These are phyloP conservation scores for Gerris lacustris DNA, from an alignment of 2,888 invertebrate species.

Conservation along the genomic window DNA sequence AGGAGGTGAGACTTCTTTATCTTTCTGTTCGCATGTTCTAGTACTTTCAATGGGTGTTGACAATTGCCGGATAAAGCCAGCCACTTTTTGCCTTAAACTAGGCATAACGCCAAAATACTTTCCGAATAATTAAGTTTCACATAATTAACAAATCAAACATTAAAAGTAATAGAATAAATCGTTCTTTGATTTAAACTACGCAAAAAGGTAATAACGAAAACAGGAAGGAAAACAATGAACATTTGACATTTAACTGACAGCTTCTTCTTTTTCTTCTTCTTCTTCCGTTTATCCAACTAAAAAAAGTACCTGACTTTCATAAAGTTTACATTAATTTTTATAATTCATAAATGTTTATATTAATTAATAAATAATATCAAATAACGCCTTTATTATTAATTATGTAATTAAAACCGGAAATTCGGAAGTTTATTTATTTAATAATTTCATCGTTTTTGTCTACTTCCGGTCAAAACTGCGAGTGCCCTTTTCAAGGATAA, in stretches of 20 bases:
- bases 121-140: neutral
- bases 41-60: conserved; percentile 51
- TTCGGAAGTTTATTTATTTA: no score
- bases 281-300: no score
- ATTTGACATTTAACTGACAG: neutral
- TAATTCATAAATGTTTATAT: no score
- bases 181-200: neutral
- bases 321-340: no score
- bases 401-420: no score
- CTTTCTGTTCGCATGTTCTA: conserved; percentile 39
- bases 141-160: neutral
- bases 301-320: no score
- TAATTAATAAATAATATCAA: no score
- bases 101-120: conserved; percentile 42
- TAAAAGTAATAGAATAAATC: neutral
- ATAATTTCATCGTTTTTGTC: no score
- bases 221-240: neutral
- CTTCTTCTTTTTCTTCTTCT: no score
- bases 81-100: conserved; percentile 55
- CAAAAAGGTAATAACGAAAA: neutral
- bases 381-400: no score
- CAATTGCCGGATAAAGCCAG: conserved; percentile 57
- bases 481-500: no score
- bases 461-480: no score
- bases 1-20: conserved; percentile 30